A percentile compares a stretch with the other conserved stretches of the same genome.
phyloP scores from a whole-genome alignment of 2,888 invertebrate species.

The Cremastinae sp. region DNA sequence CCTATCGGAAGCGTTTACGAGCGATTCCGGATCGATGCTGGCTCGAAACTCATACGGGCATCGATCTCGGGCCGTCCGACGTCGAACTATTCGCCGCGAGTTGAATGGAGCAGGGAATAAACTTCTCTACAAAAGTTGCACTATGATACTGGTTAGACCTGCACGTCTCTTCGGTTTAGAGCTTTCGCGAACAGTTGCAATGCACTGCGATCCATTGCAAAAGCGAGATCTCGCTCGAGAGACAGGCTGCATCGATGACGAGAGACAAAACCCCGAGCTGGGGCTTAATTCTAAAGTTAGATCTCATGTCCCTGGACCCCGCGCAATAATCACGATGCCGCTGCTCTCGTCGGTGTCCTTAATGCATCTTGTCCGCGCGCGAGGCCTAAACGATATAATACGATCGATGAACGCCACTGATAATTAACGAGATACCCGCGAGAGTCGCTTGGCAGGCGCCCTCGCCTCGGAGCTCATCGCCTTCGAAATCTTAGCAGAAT shows the following conservation, averaged over 20 bases:
- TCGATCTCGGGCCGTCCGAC: too few species aligned
- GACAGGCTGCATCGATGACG: slow-evolving; percentile 56
- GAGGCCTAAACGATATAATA: slow-evolving; percentile 34
- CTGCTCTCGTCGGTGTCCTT: slow-evolving; percentile 69
- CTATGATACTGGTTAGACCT: slow-evolving; percentile 32
- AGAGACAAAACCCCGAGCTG: slow-evolving; percentile 60
- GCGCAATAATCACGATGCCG: slow-evolving; percentile 63
- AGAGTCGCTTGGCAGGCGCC: slow-evolving; percentile 51
- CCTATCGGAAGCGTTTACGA: too few species aligned
- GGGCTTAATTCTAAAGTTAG: slow-evolving; percentile 79
- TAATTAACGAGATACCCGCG: slow-evolving; percentile 67
- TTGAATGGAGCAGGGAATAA: slow-evolving; percentile 6
- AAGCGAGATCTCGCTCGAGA: slow-evolving; percentile 62
- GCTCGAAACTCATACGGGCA: too few species aligned
- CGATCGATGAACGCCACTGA: slow-evolving; percentile 71
- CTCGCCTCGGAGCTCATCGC: too few species aligned
- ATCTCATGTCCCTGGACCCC: slow-evolving; percentile 76
- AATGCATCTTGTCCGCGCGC: slow-evolving; percentile 52
- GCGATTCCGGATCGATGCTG: too few species aligned
- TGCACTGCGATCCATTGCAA: slow-evolving; percentile 63
- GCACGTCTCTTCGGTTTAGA: slow-evolving; percentile 21
- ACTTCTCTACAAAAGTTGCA: slow-evolving; percentile 9
- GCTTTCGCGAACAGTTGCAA: slow-evolving; percentile 54
- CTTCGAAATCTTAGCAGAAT: too few species aligned
- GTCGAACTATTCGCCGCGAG: slow-evolving; percentile 27